phyloP scores from a whole-genome alignment of 2,797 vertebrate species.

The Corythornis leucogaster region DNA sequence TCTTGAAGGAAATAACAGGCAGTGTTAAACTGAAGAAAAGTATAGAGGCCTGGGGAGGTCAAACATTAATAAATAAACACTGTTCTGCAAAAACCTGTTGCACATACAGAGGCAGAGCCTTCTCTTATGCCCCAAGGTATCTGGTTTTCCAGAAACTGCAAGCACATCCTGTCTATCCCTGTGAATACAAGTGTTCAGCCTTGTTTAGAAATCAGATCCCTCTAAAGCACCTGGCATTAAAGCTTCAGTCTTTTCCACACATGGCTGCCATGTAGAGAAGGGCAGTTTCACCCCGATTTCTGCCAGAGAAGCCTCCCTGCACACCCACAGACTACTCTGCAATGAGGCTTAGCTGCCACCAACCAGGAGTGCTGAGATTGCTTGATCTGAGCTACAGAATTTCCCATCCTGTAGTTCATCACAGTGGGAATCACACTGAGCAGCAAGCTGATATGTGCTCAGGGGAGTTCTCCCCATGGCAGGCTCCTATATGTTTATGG shows the following conservation, averaged over 20 bases:
- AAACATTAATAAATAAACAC: conserved; percentile 52
- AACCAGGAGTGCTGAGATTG: background rate
- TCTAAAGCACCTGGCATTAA: background rate
- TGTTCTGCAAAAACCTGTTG: conserved; percentile 31
- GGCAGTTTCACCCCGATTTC: background rate
- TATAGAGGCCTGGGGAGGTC: conserved; percentile 21
- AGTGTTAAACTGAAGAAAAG: conserved; percentile 40
- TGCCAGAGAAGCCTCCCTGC: background rate
- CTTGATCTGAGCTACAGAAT: background rate
- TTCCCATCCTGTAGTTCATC: background rate
- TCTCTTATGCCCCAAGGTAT: background rate
- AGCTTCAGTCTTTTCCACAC: background rate
- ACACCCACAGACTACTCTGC: fast-evolving
- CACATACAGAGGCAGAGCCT: conserved; percentile 24
- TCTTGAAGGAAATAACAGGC: conserved; percentile 24
- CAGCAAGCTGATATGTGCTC: fast-evolving
- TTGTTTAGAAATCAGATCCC: background rate
- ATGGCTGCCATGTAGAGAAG: background rate
- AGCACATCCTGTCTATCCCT: background rate
- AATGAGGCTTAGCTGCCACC: background rate
- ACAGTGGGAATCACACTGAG: background rate
- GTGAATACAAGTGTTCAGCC: background rate
- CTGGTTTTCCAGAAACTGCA: background rate
- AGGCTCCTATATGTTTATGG: background rate
- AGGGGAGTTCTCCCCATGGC: background rate